Evolutionary conservation across 1,140 invertebrate genomes (phyloP).

Genomic region (Pseudomyrmex pallidus): DNA sequence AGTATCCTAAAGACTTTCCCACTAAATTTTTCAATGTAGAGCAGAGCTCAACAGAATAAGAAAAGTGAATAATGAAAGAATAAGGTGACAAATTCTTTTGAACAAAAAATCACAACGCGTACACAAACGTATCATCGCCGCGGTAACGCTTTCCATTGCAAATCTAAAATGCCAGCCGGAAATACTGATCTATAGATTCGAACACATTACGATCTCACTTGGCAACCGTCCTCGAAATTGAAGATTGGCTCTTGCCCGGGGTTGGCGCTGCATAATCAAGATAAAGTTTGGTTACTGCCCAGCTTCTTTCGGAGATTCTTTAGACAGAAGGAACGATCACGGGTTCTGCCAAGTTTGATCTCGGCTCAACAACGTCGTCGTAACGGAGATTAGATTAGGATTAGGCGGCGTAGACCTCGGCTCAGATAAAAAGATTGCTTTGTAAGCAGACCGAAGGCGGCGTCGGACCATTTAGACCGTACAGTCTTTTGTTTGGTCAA

Average conservation of each 20-base stretch:
- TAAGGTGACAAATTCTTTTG: not conserved
- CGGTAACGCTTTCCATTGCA: conserved; percentile 64
- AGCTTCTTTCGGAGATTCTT: conserved; percentile 43
- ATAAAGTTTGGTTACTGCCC: conserved; percentile 77
- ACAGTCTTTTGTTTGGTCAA: conserved; percentile 62
- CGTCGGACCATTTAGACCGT: conserved; percentile 44
- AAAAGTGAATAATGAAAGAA: not conserved
- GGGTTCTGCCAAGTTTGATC: conserved; percentile 80
- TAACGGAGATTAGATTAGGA: conserved; percentile 82
- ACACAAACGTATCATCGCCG: not conserved
- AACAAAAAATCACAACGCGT: not conserved
- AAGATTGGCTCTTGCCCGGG: conserved; percentile 67
- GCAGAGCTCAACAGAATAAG: not conserved
- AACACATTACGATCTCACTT: conserved; percentile 76
- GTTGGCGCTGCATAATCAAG: conserved; percentile 81
- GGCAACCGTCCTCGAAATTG: conserved; percentile 68
- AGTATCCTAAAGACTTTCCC: not conserved
- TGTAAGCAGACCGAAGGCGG: conserved; percentile 79
- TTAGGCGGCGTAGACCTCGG: conserved; percentile 74
- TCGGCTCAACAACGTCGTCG: conserved; percentile 70
- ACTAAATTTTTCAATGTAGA: not conserved
- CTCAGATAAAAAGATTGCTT: conserved; percentile 78
- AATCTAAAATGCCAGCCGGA: conserved; percentile 53
- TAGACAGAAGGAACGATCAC: conserved; percentile 50
- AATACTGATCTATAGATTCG: conserved; percentile 70